phyloP scores from a whole-genome alignment of 2,888 invertebrate genomes.

The Calameuta idolon region DNA sequence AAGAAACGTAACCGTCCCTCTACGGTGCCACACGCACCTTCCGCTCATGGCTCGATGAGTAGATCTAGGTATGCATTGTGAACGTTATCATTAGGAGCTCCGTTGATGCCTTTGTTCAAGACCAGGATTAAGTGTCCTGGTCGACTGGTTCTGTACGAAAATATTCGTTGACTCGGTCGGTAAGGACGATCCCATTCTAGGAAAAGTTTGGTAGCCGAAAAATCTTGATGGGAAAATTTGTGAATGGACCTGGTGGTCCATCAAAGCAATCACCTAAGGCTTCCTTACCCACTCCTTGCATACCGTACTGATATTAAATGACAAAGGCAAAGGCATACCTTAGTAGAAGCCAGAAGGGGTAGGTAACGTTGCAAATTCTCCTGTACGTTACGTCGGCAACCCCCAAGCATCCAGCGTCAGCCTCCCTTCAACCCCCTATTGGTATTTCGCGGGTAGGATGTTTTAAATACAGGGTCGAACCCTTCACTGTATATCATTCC shows the following conservation, averaged over 20 bases:
- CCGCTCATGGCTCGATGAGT: not conserved
- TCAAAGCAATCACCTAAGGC: conserved; percentile 67
- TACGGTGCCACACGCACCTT: not conserved
- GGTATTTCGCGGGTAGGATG: conserved; percentile 64
- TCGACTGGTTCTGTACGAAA: not conserved
- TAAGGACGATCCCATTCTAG: not conserved
- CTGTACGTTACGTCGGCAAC: conserved; percentile 36
- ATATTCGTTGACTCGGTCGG: not conserved
- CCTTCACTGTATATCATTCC: not conserved
- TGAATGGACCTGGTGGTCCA: conserved; percentile 57
- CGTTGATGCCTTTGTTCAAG: not conserved
- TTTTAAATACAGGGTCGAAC: conserved; percentile 58
- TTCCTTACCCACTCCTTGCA: conserved; percentile 58
- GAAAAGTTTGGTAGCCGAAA: not conserved
- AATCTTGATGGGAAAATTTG: conserved; percentile 39
- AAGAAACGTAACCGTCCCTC: conserved; percentile 56
- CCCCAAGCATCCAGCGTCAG: conserved; percentile 19
- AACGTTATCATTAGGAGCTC: not conserved
- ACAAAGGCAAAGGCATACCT: conserved; percentile 68
- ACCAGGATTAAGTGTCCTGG: not conserved
- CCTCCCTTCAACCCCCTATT: conserved; percentile 50
- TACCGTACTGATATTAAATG: conserved; percentile 66
- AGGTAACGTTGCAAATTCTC: conserved; percentile 57
- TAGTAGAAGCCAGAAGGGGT: conserved; percentile 32
- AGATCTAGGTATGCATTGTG: not conserved